Base-by-base conservation (phyloP, 2,113 vertebrate species). In the Sminthopsis crassicaudata region DNA sequence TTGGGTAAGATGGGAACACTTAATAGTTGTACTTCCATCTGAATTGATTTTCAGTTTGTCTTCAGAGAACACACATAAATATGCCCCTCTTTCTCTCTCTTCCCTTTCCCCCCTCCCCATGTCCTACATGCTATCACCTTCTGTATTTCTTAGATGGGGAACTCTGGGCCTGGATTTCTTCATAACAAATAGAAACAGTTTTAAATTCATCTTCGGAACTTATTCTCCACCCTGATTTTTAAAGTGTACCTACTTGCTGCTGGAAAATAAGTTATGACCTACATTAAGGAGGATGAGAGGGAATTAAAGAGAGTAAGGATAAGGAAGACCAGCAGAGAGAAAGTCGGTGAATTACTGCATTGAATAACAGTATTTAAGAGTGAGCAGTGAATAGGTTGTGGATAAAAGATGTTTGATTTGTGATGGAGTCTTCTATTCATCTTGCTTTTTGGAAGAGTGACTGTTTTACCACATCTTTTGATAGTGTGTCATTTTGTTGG, bases 241-340 rank as follows among this genome's bases (percentile, higher is more conserved):
- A 90, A 92, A 93, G 95, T 92, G 4, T 26, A 53, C 50, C 57
- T 94, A 42, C 53, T 24, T 92, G 95, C 46, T 0, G 9, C 46
- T 3, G 25, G 97, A 94, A 93, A 90, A 48, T 76, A 94, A 95
- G 23, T 51, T 0, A 22, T 95, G 97, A 95, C 97, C 97, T 96
- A 91, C 92, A 92, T 96, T 3, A 90, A 57, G 91, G 92, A 92
- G 97, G 96, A 94, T 94, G 92, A 97, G 96, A 55, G 89, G 46
- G 8, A 51, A 51, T 51, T 51, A 51, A 8, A 50, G 36, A 46
- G 16, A 24, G 42, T 46, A 42, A 89, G 88, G 42, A 48, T 25
- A 46, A 67, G 60, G 93, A 46, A 0, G 46, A 95, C 25, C 89
- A 51, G n/a, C 60, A 1, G 89, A 93, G 94, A 92, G 91, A n/a